phyloP scores from a whole-genome alignment of 2,113 vertebrate genomes.

The Macaca nemestrina region DNA sequence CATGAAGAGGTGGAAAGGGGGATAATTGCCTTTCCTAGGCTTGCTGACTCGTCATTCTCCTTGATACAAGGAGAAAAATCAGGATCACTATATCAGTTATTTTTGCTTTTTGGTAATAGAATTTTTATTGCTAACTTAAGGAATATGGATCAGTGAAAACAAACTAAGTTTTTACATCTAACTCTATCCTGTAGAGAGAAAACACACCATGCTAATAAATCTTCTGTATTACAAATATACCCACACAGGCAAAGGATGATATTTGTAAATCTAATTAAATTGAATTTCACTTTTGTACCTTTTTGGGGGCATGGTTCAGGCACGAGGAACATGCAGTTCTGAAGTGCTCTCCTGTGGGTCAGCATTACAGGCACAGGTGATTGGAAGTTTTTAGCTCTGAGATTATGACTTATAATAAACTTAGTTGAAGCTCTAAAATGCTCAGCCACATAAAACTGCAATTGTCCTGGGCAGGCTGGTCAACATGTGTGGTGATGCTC shows the following conservation, averaged over 20 bases:
- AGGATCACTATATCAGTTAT: background rate
- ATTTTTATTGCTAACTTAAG: constrained; percentile 56
- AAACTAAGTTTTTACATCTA: constrained; percentile 43
- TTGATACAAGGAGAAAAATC: background rate
- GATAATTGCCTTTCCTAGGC: background rate
- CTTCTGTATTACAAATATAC: background rate
- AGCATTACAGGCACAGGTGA: background rate
- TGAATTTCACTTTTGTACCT: constrained; percentile 39
- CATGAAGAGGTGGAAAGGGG: background rate
- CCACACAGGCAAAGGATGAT: constrained; percentile 14
- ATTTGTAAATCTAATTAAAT: constrained; percentile 47
- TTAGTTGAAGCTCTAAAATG: constrained; percentile 19
- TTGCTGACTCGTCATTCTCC: constrained; percentile 1
- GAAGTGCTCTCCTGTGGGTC: background rate
- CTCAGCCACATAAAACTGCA: background rate
- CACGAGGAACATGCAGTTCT: background rate
- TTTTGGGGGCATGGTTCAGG: background rate
- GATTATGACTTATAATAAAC: constrained; percentile 44
- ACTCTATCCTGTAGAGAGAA: constrained; percentile 1
- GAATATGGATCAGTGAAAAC: background rate
- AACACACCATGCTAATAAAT: constrained; percentile 12
- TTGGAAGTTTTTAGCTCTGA: constrained; percentile 8
- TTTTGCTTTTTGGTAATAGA: constrained; percentile 18
- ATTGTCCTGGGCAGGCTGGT: background rate
- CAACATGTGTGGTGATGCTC: background rate